phyloP scores from a whole-genome alignment of 2,888 invertebrate genomes.

The Andrena bicolor region DNA sequence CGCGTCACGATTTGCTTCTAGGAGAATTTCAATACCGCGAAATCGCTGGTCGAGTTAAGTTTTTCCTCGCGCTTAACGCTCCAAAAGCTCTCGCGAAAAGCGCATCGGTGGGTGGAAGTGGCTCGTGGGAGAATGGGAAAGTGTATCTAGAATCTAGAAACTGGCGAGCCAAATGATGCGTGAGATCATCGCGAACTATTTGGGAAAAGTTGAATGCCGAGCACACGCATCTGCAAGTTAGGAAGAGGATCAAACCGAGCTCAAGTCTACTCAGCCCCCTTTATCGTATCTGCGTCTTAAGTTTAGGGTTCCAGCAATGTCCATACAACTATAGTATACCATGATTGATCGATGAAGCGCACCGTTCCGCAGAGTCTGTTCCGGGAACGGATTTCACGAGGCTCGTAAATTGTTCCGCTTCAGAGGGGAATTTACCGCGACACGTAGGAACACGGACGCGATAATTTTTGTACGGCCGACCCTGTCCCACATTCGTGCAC shows the following conservation, averaged over 20 bases:
- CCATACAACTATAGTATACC: too few relatives aligned
- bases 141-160: not conserved
- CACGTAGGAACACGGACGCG: constrained; percentile 21
- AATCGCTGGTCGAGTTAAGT: constrained; percentile 19
- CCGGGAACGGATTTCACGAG: not conserved
- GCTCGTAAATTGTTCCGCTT: not conserved
- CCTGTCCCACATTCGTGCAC: constrained; percentile 72
- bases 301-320: too few relatives aligned
- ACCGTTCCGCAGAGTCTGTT: not conserved
- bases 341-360: not conserved
- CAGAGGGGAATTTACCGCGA: not conserved
- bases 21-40: constrained; percentile 16
- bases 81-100: not conserved
- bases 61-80: constrained; percentile 12
- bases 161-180: not conserved
- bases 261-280: too few relatives aligned
- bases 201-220: constrained; percentile 11
- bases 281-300: too few relatives aligned
- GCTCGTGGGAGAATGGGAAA: too few relatives aligned
- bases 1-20: constrained; percentile 35
- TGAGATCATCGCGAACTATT: constrained; percentile 1
- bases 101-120: not conserved
- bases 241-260: not conserved
- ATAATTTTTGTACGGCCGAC: constrained; percentile 65
- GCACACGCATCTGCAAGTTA: not conserved